These are phyloP conservation scores for Ahaetulla prasina DNA, from an alignment of 2,113 vertebrate species.

Conservation along the genomic window DNA sequence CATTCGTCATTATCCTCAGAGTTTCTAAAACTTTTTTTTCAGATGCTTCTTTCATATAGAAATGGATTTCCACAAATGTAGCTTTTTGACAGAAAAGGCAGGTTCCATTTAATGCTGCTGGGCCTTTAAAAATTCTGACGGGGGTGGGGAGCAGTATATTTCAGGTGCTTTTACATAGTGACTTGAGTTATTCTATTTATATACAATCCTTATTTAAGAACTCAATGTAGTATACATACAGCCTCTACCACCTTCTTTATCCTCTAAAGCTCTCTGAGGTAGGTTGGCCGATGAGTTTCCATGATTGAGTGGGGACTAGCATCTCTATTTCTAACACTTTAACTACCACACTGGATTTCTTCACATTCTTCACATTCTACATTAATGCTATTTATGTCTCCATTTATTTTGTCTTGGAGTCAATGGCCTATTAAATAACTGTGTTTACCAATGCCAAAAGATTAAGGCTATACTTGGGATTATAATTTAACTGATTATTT, in stretches of 20 bases:
- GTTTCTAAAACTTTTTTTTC: not conserved
- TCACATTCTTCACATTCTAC: not conserved
- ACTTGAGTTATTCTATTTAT: not conserved
- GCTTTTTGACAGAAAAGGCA: not conserved
- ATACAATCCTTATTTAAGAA: not conserved
- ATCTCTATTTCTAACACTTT: not conserved
- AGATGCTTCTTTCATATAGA: not conserved
- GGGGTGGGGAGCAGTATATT: not conserved
- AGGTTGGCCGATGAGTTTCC: not conserved
- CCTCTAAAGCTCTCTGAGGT: not conserved
- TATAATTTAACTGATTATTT: not conserved
- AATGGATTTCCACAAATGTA: not conserved
- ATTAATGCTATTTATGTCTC: not conserved
- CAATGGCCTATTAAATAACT: not conserved
- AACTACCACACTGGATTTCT: not conserved
- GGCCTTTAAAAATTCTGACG: not conserved
- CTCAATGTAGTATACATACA: not conserved
- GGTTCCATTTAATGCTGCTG: not conserved
- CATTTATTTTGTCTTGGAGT: not conserved
- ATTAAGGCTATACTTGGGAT: not conserved
- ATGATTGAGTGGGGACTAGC: not conserved
- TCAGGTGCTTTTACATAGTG: not conserved
- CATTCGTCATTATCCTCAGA: not conserved
- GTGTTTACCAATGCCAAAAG: not conserved
- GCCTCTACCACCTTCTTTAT: not conserved